A percentile compares a stretch with the other conserved stretches of the same genome.
Conservation (phyloP, 2,888 invertebrate species). For the Amblyjoppa fuscipennis region DNA sequence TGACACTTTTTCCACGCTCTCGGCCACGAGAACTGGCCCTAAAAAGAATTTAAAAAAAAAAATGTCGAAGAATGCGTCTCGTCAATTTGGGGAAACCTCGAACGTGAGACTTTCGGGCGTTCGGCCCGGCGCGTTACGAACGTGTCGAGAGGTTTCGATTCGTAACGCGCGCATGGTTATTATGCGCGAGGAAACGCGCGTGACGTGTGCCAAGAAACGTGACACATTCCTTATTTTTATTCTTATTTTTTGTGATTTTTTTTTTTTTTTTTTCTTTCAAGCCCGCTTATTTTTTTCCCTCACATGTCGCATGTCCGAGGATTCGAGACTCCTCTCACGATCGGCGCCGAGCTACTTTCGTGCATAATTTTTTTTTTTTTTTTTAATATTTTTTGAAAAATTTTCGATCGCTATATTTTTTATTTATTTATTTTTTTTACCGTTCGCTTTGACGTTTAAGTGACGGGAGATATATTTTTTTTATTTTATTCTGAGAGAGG, state of each 20-base stretch:
- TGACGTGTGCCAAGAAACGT: conserved; percentile 35
- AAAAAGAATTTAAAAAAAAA: neutral
- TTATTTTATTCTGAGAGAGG: no score
- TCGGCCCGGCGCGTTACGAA: neutral
- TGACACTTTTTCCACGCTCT: conserved; percentile 9
- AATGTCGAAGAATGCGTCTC: neutral
- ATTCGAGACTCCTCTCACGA: conserved; percentile 4
- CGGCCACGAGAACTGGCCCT: neutral
- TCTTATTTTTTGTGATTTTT: neutral
- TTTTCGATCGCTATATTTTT: neutral
- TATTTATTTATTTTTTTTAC: neutral
- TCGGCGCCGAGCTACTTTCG: neutral
- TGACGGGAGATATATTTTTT: neutral
- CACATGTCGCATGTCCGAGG: neutral
- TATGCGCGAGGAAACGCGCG: conserved; percentile 19
- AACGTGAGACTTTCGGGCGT: neutral
- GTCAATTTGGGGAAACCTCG: conserved; percentile 35
- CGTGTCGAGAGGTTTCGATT: conserved; percentile 27
- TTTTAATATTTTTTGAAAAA: neutral
- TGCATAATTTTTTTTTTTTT: neutral
- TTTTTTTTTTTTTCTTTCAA: neutral
- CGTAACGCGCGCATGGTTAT: conserved; percentile 15
- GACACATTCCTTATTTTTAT: conserved; percentile 25
- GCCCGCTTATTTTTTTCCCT: neutral
- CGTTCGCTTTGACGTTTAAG: neutral